Percentiles rank a stretch among this genome's conserved stretches.
These are phyloP conservation scores for Porites australiensis DNA, from an alignment of 64 coral and sea anemone species.

Conservation along the genomic window DNA sequence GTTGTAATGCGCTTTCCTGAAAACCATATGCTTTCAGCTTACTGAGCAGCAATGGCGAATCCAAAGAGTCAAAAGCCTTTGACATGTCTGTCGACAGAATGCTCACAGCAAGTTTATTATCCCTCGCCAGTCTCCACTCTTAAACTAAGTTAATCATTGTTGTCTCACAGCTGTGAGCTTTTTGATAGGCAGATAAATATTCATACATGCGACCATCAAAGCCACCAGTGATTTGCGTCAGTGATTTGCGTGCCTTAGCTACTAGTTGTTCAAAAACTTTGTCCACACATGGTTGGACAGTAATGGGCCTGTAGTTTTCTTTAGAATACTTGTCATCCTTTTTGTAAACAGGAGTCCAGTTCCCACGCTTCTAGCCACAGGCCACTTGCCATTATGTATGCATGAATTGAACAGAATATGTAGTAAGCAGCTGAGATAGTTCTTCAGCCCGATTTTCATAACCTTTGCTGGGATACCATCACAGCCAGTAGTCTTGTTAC, in stretches of 20 bases:
- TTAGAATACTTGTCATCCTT: conserved; percentile 34
- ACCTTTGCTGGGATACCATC: conserved; percentile 47
- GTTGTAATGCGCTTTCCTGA: background rate
- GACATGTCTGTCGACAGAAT: background rate
- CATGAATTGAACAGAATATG: conserved; percentile 10
- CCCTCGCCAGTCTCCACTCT: no score
- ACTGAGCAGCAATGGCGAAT: background rate
- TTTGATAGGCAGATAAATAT: no score
- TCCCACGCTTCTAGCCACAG: conserved; percentile 25
- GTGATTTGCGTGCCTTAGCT: no score
- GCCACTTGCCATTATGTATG: background rate
- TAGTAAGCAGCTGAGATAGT: conserved; percentile 31
- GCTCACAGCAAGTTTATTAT: no score
- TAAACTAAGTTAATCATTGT: no score
- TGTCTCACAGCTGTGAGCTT: no score
- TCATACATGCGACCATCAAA: no score
- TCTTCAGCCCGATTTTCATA: conserved; percentile 29
- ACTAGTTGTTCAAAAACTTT: conserved; percentile 48
- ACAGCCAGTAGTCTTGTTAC: conserved; percentile 31
- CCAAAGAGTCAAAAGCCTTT: background rate
- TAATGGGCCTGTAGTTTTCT: conserved; percentile 43
- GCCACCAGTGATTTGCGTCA: no score
- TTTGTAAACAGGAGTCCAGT: conserved; percentile 28
- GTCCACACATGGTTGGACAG: conserved; percentile 24
- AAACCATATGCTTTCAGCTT: background rate